Conservation (phyloP, 2,113 vertebrate species). For the Xenopus laevis region DNA sequence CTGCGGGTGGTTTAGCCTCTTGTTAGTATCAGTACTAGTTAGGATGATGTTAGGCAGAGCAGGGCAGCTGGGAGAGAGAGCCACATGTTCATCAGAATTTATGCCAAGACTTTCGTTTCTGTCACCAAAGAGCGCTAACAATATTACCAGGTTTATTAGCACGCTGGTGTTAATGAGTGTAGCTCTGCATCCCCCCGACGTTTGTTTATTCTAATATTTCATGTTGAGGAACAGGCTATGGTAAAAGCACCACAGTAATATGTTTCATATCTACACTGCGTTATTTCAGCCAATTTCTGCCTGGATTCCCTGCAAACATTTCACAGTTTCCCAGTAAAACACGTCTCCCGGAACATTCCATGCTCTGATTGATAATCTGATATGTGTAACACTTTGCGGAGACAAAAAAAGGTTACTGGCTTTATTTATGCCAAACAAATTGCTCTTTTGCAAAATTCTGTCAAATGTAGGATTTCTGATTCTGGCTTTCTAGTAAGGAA, state of each 20-base stretch:
- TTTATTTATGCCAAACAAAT: not conserved
- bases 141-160: conserved; percentile 56
- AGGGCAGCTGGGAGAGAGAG: conserved; percentile 65
- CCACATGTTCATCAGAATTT: conserved; percentile 68
- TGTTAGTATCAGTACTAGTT: conserved; percentile 75
- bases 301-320: conserved; percentile 53
- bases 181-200: conserved; percentile 62
- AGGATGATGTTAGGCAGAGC: conserved; percentile 71
- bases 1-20: conserved; percentile 70
- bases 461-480: too few relatives aligned
- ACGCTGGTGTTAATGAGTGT: conserved; percentile 56
- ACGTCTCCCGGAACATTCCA: not conserved
- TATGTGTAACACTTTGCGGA: conserved; percentile 14
- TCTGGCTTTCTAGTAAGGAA: too few relatives aligned
- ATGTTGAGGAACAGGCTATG: conserved; percentile 56
- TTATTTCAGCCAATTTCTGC: conserved; percentile 53
- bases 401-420: not conserved
- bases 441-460: too few relatives aligned
- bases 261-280: conserved; percentile 54
- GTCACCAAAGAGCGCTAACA: conserved; percentile 68
- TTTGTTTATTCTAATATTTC: conserved; percentile 66
- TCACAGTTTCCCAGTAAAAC: conserved; percentile 49
- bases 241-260: conserved; percentile 58
- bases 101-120: conserved; percentile 71
- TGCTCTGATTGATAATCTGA: conserved; percentile 32